Evolutionary conservation across 2,797 vertebrate genomes (phyloP).

Genomic region (Melanotaenia trifasciata): DNA sequence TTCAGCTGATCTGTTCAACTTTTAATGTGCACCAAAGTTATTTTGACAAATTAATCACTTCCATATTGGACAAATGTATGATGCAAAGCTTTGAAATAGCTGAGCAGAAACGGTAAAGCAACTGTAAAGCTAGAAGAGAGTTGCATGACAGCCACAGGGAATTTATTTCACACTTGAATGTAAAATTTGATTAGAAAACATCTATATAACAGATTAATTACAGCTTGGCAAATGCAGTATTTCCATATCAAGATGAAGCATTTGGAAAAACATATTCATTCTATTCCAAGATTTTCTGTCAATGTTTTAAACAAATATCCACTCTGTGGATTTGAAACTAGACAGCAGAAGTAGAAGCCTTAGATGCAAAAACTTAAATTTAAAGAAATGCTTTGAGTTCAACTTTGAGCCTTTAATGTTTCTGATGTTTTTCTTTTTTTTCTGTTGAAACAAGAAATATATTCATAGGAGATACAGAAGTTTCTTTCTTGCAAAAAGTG

Average conservation of each 20-base stretch:
- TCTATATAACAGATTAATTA: conserved; percentile 22
- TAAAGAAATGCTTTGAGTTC: conserved; percentile 23
- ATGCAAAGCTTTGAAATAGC: conserved; percentile 66
- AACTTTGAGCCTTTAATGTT: background rate
- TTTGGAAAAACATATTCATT: background rate
- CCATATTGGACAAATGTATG: conserved; percentile 49
- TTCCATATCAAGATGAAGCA: background rate
- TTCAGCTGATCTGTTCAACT: conserved; percentile 44
- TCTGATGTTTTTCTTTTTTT: conserved; percentile 8
- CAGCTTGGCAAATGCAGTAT: conserved; percentile 1
- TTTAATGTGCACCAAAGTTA: conserved; percentile 32
- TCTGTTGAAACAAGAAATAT: background rate
- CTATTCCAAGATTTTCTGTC: background rate
- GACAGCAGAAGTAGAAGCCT: background rate
- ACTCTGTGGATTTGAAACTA: background rate
- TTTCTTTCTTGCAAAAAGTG: background rate
- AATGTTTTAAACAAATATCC: no score
- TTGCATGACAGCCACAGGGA: background rate
- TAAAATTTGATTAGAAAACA: conserved; percentile 28
- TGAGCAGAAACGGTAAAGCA: conserved; percentile 5
- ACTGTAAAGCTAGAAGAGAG: conserved; percentile 16
- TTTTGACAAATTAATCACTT: conserved; percentile 56
- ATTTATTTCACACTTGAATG: conserved; percentile 19
- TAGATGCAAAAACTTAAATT: no score
- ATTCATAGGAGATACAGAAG: background rate